Evolutionary conservation across 2,888 invertebrate species (phyloP).

Genomic region (Pasiphila rectangulata): DNA sequence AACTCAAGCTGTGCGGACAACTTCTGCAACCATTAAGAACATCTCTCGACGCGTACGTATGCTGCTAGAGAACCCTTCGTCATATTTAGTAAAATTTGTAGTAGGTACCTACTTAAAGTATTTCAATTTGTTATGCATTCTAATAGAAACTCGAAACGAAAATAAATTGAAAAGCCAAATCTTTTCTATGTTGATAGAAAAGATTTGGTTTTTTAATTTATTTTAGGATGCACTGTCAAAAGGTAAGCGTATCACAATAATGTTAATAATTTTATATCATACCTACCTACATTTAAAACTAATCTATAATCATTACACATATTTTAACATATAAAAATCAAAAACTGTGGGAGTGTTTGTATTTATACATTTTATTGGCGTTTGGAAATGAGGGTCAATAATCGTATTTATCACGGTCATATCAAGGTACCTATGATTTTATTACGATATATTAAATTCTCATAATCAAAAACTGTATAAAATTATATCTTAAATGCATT

Average conservation of each 20-base stretch:
- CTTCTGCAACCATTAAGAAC: conserved; percentile 57
- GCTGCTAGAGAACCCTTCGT: conserved; percentile 11
- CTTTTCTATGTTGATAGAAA: too few relatives aligned
- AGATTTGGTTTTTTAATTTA: conserved; percentile 2
- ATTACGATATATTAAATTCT: conserved; percentile 22
- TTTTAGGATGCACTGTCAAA: conserved; percentile 14
- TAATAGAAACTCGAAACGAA: neutral
- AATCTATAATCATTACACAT: conserved; percentile 38
- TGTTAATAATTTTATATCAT: conserved; percentile 36
- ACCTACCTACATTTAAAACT: conserved; percentile 35
- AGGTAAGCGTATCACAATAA: conserved; percentile 18
- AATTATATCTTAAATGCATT: conserved; percentile 19
- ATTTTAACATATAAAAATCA: conserved; percentile 44
- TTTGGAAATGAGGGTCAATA: conserved; percentile 48
- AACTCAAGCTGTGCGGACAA: conserved; percentile 74
- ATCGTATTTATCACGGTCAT: conserved; percentile 50
- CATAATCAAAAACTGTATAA: conserved; percentile 21
- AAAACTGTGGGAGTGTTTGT: conserved; percentile 55
- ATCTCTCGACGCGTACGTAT: conserved; percentile 55
- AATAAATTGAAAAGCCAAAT: too few relatives aligned
- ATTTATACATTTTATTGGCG: conserved; percentile 50
- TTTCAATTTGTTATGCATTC: conserved; percentile 13
- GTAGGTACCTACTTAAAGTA: conserved; percentile 5
- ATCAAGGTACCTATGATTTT: conserved; percentile 47
- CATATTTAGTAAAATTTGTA: conserved; percentile 10